Percentiles rank a stretch among this genome's conserved stretches.
phyloP scores from a whole-genome alignment of 2,113 vertebrate species.

The Sphyrna mokarran region DNA sequence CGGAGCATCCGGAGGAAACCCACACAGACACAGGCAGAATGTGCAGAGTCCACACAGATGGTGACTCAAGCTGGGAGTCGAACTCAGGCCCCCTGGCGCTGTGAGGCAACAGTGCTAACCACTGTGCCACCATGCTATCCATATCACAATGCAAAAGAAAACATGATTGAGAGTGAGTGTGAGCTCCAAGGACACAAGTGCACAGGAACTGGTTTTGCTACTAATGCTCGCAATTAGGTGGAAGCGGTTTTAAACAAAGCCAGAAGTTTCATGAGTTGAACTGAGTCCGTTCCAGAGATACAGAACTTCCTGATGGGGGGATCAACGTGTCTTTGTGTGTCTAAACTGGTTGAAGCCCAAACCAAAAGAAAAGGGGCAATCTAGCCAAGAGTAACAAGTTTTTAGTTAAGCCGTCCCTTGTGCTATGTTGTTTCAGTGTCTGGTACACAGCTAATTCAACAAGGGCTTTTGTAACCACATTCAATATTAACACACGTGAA shows the following conservation, averaged over 20 bases:
- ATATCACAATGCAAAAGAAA: too few species aligned
- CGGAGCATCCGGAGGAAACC: too few species aligned
- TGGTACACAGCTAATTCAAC: background rate
- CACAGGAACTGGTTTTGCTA: background rate
- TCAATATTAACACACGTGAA: background rate
- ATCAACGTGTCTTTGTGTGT: slow-evolving; percentile 13
- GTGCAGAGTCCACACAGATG: too few species aligned
- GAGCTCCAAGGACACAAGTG: background rate
- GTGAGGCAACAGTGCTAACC: too few species aligned
- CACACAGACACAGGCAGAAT: too few species aligned
- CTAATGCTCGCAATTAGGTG: background rate
- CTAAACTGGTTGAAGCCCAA: background rate
- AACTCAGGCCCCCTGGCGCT: too few species aligned
- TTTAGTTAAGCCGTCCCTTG: background rate
- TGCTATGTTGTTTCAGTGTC: background rate
- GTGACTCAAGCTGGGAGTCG: too few species aligned
- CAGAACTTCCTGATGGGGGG: background rate
- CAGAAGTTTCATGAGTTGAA: background rate
- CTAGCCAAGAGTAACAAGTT: background rate
- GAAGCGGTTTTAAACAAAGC: background rate
- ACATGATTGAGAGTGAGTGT: too few species aligned
- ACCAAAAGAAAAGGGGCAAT: background rate
- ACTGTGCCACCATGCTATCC: too few species aligned
- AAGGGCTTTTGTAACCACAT: background rate
- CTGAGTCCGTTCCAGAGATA: background rate